These are phyloP conservation scores for Tyrannus savana DNA, from an alignment of 2,113 vertebrate genomes.

Conservation along the genomic window DNA sequence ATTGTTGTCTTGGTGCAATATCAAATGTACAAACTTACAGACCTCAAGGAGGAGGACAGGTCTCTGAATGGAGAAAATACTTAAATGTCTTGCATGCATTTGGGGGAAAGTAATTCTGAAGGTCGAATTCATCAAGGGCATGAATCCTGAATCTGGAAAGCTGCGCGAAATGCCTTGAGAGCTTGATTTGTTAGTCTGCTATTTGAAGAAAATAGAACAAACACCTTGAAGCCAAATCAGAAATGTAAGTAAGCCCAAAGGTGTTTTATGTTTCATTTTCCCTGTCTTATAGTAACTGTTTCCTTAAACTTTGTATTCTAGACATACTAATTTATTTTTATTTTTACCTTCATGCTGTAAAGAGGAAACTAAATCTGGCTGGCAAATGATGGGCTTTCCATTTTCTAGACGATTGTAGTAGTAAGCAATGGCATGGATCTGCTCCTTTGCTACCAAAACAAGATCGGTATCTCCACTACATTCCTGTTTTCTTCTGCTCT, in stretches of 20 bases:
- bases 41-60: neutral
- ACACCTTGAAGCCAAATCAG: neutral
- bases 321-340: neutral
- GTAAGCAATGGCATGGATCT: neutral
- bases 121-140: neutral
- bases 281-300: neutral
- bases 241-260: neutral
- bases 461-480: neutral
- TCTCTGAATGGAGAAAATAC: neutral
- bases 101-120: neutral
- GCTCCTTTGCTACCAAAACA: neutral
- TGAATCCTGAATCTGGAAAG: neutral
- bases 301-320: neutral
- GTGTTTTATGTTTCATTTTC: neutral
- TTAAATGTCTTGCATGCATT: neutral
- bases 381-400: neutral
- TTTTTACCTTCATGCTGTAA: neutral
- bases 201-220: neutral
- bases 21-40: neutral
- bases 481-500: neutral
- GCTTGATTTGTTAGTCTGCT: neutral
- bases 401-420: neutral
- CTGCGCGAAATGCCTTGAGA: neutral
- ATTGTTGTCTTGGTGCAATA: neutral
- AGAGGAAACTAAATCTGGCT: neutral